Conservation (phyloP, 2,888 invertebrate species). For the Macaria notata region DNA sequence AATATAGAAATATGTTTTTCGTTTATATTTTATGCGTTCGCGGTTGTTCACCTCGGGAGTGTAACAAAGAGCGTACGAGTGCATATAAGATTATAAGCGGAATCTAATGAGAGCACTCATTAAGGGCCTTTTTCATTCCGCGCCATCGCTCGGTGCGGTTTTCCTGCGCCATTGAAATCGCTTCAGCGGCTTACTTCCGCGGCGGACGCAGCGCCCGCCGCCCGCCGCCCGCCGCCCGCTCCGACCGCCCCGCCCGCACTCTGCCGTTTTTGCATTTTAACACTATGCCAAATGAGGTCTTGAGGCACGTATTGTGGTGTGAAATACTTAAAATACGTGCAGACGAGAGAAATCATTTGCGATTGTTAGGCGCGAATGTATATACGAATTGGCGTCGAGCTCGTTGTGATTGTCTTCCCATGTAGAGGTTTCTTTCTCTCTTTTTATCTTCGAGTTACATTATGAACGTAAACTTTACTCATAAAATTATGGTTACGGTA, state of each 20-base stretch:
- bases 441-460: neutral
- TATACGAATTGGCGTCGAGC: slow-evolving; percentile 13
- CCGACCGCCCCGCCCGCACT: slow-evolving; percentile 39
- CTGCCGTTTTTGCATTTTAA: slow-evolving; percentile 64
- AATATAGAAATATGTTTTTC: no score
- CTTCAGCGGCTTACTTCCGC: slow-evolving; percentile 58
- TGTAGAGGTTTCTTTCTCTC: slow-evolving; percentile 8
- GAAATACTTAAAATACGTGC: slow-evolving; percentile 37
- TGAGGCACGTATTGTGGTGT: slow-evolving; percentile 46
- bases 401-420: slow-evolving; percentile 12
- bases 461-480: neutral
- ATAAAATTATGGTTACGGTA: no score
- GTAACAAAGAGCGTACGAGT: slow-evolving; percentile 21
- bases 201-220: slow-evolving; percentile 44
- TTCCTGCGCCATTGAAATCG: slow-evolving; percentile 63
- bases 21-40: slow-evolving; percentile 5
- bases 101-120: slow-evolving; percentile 65
- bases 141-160: slow-evolving; percentile 54
- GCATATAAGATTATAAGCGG: slow-evolving; percentile 39
- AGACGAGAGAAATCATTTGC: slow-evolving; percentile 21
- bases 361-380: slow-evolving; percentile 19
- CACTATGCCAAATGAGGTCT: slow-evolving; percentile 65
- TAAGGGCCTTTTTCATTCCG: slow-evolving; percentile 58
- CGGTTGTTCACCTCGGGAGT: slow-evolving; percentile 1
- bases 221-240: slow-evolving; percentile 32